Evolutionary conservation across 1,140 invertebrate species (phyloP).

Genomic region (Drosophila mauritiana): DNA sequence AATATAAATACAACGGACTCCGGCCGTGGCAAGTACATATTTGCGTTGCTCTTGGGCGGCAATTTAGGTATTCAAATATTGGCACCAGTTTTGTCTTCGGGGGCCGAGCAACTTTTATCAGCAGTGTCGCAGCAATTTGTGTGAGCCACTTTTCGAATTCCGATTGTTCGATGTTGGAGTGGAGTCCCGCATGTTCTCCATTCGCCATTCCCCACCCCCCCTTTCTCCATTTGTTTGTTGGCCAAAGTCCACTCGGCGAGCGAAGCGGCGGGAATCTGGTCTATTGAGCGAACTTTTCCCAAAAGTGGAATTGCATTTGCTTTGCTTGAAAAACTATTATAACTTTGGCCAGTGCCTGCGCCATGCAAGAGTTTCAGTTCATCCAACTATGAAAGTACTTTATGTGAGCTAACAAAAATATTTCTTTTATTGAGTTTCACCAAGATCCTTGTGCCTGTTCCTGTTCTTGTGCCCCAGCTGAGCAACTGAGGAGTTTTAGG

Average conservation of each 20-base stretch:
- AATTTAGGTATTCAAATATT: slow-evolving; percentile 54
- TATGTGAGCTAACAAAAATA: slow-evolving; percentile 83
- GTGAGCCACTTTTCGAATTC: slow-evolving; percentile 60
- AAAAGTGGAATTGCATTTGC: slow-evolving; percentile 81
- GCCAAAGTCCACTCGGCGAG: slow-evolving; percentile 69
- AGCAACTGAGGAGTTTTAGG: slow-evolving; percentile 52
- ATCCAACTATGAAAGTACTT: slow-evolving; percentile 82
- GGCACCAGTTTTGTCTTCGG: slow-evolving; percentile 13
- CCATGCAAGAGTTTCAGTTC: slow-evolving; percentile 74
- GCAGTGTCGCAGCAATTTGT: slow-evolving; percentile 67
- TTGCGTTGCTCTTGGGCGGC: slow-evolving; percentile 7
- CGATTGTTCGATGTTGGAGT: slow-evolving; percentile 54
- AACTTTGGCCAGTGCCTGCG: slow-evolving; percentile 56
- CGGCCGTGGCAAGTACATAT: slow-evolving; percentile 21
- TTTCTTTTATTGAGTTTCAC: slow-evolving; percentile 80
- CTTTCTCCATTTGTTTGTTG: slow-evolving; percentile 74
- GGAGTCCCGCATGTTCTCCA: slow-evolving; percentile 68
- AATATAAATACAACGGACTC: slow-evolving; percentile 17
- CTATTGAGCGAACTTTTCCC: slow-evolving; percentile 71
- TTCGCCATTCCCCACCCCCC: slow-evolving; percentile 19
- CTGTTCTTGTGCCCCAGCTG: neutral
- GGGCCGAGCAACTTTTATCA: slow-evolving; percentile 57
- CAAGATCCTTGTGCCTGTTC: slow-evolving; percentile 15
- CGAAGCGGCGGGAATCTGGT: slow-evolving; percentile 33
- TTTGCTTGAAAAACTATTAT: slow-evolving; percentile 82